Percentiles rank a stretch among this genome's conserved stretches.
phyloP scores from a whole-genome alignment of 2,888 invertebrate genomes.

The Xanthia icteritia region DNA sequence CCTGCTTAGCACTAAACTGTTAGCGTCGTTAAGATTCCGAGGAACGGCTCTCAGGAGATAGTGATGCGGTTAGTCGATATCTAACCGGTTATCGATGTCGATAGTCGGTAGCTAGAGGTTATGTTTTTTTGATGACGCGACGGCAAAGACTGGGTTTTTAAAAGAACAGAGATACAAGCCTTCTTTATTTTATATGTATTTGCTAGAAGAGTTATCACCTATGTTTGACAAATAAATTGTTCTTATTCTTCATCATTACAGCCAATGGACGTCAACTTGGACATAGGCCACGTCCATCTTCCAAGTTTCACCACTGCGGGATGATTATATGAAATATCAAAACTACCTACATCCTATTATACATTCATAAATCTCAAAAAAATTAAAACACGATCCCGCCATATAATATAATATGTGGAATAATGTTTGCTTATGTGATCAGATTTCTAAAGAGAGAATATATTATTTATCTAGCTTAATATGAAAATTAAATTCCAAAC shows the following conservation, averaged over 20 bases:
- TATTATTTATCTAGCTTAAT: constrained; percentile 2
- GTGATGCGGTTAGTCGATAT: constrained; percentile 49
- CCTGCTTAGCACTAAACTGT: constrained; percentile 76
- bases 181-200: neutral
- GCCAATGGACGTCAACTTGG: neutral
- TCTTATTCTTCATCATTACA: neutral
- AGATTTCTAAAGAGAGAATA: constrained; percentile 14
- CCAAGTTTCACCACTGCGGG: neutral
- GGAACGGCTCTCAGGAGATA: constrained; percentile 44
- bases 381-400: too few species aligned
- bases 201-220: neutral
- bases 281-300: neutral
- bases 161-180: neutral
- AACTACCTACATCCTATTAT: neutral
- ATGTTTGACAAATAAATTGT: too few species aligned
- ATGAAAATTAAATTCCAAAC: constrained; percentile 29
- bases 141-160: accelerated
- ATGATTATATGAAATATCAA: neutral
- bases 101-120: constrained; percentile 9
- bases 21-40: constrained; percentile 77
- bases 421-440: constrained; percentile 4
- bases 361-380: neutral
- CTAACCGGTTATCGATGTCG: constrained; percentile 44
- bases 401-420: neutral
- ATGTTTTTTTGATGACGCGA: neutral